phyloP scores from a whole-genome alignment of 2,888 invertebrate genomes.

The Gymnocheta viridis region DNA sequence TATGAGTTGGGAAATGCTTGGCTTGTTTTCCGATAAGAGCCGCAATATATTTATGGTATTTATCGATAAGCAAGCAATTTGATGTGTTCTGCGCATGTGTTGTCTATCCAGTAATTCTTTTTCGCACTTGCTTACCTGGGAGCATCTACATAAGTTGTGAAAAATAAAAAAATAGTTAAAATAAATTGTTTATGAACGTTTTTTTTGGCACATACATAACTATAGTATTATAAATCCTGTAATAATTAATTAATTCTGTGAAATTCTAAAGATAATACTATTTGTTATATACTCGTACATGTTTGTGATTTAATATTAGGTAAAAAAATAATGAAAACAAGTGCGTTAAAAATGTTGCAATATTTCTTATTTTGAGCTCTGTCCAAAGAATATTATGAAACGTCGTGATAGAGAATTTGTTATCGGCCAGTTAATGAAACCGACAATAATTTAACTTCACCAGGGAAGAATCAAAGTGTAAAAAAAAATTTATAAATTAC shows the following conservation, averaged over 20 bases:
- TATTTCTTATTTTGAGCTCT: too few relatives aligned
- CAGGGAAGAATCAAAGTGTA: background rate
- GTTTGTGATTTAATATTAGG: background rate
- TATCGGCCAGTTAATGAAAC: background rate
- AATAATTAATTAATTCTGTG: background rate
- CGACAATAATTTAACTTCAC: background rate
- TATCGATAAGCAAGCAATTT: constrained; percentile 55
- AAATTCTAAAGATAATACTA: background rate
- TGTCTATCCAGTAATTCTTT: constrained; percentile 24
- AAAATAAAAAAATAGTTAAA: constrained; percentile 49
- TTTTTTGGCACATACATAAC: background rate
- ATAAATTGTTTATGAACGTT: constrained; percentile 48
- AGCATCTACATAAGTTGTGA: constrained; percentile 60
- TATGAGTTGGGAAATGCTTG: too few relatives aligned
- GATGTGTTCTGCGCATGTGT: constrained; percentile 52
- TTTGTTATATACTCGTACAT: background rate
- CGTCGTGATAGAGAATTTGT: constrained; percentile 21
- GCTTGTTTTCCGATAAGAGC: background rate
- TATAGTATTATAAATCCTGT: background rate
- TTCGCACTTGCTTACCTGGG: constrained; percentile 61
- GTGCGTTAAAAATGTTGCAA: background rate
- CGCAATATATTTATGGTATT: constrained; percentile 1
- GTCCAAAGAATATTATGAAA: background rate
- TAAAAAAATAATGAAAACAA: background rate
- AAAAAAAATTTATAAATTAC: constrained; percentile 1